Evolutionary conservation across 1,140 invertebrate genomes (phyloP).

Genomic region (Pteromalus puparum): DNA sequence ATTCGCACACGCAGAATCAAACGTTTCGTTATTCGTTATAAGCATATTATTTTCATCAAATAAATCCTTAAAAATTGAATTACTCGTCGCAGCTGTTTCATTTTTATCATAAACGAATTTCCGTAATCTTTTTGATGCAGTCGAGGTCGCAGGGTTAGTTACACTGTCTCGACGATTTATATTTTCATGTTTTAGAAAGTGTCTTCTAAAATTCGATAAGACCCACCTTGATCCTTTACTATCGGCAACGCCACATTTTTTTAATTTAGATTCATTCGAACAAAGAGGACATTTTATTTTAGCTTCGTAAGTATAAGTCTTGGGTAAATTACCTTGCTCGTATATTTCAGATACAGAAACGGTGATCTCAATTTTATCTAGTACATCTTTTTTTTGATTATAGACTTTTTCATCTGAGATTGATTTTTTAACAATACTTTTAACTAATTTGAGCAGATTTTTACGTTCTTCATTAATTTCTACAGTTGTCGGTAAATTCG

Average conservation of each 20-base stretch:
- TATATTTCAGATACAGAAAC: not conserved
- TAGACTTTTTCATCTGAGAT: not conserved
- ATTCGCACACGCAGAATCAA: too few relatives aligned
- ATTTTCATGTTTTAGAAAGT: conserved; percentile 2
- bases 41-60: too few relatives aligned
- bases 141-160: too few relatives aligned
- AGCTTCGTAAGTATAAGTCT: not conserved
- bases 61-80: too few relatives aligned
- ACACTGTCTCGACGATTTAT: not conserved
- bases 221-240: not conserved
- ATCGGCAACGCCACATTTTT: not conserved
- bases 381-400: not conserved
- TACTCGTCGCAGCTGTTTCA: not conserved
- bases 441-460: not conserved
- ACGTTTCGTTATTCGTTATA: too few relatives aligned
- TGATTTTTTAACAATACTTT: not conserved
- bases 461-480: not conserved
- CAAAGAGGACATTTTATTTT: not conserved
- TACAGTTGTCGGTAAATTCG: not conserved
- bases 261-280: not conserved
- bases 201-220: not conserved
- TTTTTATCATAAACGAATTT: not conserved
- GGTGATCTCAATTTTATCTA: not conserved
- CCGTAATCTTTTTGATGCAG: not conserved
- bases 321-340: not conserved